Base-by-base conservation (phyloP, 2,113 vertebrate genomes). In the Toxotes jaculatrix region DNA sequence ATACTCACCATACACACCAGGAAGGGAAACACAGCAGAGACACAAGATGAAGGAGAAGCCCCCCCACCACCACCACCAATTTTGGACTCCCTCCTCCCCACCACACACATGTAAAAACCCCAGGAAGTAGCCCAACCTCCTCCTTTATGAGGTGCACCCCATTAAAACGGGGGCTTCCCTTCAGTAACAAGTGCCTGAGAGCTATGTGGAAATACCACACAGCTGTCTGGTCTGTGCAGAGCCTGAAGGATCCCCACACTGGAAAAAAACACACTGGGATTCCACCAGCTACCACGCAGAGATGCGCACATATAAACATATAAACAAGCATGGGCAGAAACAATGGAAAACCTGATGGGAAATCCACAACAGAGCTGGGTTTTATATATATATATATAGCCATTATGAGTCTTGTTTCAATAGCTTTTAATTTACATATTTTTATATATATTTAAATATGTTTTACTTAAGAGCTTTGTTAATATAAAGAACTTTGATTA, bases 101-200 rank as follows among this genome's bases (percentile, higher is more conserved):
- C 40, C 57, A 23, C 64, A 27, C 38, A 5, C 45, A 23, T 65
- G 43, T 51, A 69, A 65, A 78, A 88, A 82, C 67, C 40, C 12
- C 17, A 27, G 19, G 69, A 53, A 70, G 43, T 55, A 61, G 53
- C 40, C 31, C 71, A 27, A 40, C 43, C 69, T 61, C 40, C 23
- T 53, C 53, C 36, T 90, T 93, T 87, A 89, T 34, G 70, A 92
- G 76, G 79, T 80, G 63, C 57, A 79, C 64, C 64, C 73, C 85
- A 82, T 74, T 62, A 74, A 83, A 47, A 27, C 27, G 56, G 71
- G 85, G 82, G 91, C 82, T 92, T 92, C 88, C 90, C 91, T 82
- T 77, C 67, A 76, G 62, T 77, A 79, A 80, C 66, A 64, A 85
- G 47, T 60, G 78, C 74, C 80, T 45, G 59, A 73, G 19, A 86